phyloP scores from a whole-genome alignment of 2,113 vertebrate species.

The Vombatus ursinus region DNA sequence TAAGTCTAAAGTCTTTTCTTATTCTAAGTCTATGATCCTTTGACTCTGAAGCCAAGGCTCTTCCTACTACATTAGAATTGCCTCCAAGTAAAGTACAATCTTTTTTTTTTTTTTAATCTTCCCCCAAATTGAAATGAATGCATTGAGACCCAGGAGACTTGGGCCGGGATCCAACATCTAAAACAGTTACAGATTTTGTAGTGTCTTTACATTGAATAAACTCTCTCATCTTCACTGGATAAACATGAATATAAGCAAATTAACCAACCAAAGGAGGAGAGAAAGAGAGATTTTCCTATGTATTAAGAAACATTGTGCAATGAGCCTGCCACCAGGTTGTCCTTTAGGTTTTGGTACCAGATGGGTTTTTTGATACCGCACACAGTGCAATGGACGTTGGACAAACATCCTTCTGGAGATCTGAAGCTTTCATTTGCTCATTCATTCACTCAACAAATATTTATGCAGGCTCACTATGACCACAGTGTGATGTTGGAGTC shows the following conservation, averaged over 20 bases:
- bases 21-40: no score
- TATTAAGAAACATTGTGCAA: neutral
- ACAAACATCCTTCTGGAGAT: neutral
- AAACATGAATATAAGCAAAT: neutral
- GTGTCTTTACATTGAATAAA: neutral
- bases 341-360: neutral
- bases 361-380: neutral
- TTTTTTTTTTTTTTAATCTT: constrained; percentile 9
- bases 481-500: neutral
- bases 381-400: neutral
- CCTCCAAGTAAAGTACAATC: constrained; percentile 2
- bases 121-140: constrained; percentile 5
- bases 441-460: neutral
- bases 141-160: neutral
- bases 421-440: neutral
- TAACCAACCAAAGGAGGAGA: neutral
- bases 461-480: neutral
- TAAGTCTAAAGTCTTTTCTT: no score
- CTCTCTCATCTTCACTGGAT: neutral
- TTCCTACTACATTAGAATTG: neutral
- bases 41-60: no score
- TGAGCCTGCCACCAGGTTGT: neutral
- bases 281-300: neutral
- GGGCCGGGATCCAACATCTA: neutral
- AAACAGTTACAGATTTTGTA: constrained; percentile 11